phyloP scores from a whole-genome alignment of 2,888 invertebrate species.

The Pyralis farinalis region DNA sequence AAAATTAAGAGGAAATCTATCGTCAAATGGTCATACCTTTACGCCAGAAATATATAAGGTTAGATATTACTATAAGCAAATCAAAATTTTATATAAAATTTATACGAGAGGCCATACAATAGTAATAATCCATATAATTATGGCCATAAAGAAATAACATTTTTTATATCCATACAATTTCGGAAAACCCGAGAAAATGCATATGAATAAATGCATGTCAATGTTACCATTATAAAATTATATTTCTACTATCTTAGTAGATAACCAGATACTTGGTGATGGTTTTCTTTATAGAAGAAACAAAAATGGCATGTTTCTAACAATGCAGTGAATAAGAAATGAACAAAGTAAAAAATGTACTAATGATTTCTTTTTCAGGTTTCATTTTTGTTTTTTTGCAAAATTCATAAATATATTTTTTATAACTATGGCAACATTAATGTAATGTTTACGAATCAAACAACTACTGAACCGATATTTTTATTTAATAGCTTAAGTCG shows the following conservation, averaged over 20 bases:
- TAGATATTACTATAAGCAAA: slow-evolving; percentile 61
- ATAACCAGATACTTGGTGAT: slow-evolving; percentile 3
- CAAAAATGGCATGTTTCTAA: background rate
- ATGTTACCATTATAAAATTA: background rate
- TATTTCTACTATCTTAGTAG: slow-evolving; percentile 8
- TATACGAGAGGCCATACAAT: background rate
- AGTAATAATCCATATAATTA: background rate
- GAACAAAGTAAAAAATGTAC: slow-evolving; percentile 4
- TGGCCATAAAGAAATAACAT: background rate
- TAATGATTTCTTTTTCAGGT: slow-evolving; percentile 30
- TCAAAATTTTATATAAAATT: slow-evolving; percentile 23
- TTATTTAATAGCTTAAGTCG: too few relatives aligned
- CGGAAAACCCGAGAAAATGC: background rate
- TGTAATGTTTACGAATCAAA: slow-evolving; percentile 1
- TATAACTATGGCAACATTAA: slow-evolving; percentile 12
- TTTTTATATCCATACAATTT: slow-evolving; percentile 8
- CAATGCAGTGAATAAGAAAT: too few relatives aligned
- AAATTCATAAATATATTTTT: slow-evolving; percentile 11
- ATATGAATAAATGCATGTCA: slow-evolving; percentile 4
- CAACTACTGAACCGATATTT: slow-evolving; percentile 5
- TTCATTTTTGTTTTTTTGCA: slow-evolving; percentile 13
- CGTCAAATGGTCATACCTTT: slow-evolving; percentile 56
- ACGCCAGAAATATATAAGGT: slow-evolving; percentile 55
- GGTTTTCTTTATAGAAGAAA: background rate
- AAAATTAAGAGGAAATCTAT: slow-evolving; percentile 15